phyloP scores from a whole-genome alignment of 2,797 vertebrate species.

The Heteromormyrus szaboi region DNA sequence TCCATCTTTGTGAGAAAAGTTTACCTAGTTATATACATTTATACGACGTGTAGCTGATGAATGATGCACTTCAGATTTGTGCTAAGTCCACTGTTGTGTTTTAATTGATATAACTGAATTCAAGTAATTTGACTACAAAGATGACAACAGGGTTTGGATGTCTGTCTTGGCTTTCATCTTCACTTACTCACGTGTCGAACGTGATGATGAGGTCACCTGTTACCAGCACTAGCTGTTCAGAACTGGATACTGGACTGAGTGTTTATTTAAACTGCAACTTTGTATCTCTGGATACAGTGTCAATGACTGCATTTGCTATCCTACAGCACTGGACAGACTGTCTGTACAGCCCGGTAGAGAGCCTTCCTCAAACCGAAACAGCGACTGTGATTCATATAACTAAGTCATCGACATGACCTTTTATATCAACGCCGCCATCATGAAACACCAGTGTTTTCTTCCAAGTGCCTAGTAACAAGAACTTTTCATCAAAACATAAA shows the following conservation, averaged over 20 bases:
- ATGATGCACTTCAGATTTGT: not conserved
- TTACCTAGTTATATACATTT: not conserved
- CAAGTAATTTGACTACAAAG: not conserved
- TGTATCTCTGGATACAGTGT: not conserved
- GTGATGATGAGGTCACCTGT: not conserved
- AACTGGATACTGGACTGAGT: not conserved
- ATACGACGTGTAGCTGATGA: not conserved
- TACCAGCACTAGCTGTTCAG: not conserved
- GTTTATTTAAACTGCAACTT: not conserved
- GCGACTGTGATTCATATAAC: constrained; percentile 22
- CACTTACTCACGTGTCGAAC: not conserved
- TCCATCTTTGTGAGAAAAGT: not conserved
- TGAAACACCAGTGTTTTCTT: not conserved
- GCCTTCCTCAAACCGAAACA: constrained; percentile 20
- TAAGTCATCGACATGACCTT: not conserved
- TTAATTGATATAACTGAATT: not conserved
- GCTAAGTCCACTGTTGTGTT: not conserved
- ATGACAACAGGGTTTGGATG: not conserved
- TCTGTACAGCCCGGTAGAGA: not conserved
- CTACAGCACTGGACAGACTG: constrained; percentile 17
- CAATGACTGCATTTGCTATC: not conserved
- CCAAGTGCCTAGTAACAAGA: not conserved
- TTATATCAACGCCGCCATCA: not conserved
- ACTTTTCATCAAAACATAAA: not conserved
- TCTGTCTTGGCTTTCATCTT: not conserved